Conservation (phyloP, 1,140 invertebrate genomes). For the Aphelenchoides fujianensis region DNA sequence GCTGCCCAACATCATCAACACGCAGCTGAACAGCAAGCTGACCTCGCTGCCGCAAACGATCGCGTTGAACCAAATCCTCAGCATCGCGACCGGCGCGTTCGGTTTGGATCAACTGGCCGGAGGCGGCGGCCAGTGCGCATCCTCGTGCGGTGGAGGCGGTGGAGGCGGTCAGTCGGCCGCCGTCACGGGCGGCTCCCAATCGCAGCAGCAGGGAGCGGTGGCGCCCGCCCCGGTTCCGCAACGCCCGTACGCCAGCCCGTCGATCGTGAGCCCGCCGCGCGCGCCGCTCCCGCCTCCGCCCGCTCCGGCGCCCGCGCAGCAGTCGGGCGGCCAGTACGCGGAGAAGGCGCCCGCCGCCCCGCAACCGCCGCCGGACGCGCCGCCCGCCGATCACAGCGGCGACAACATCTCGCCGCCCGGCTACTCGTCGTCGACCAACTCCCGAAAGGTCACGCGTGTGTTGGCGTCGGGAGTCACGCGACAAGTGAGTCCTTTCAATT, state of each 20-base stretch:
- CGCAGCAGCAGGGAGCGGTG: slow-evolving; percentile 28
- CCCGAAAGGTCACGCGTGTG: neutral
- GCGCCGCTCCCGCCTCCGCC: no score
- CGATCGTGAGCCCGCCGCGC: neutral
- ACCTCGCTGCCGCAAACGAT: slow-evolving; percentile 50
- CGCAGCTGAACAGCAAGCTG: slow-evolving; percentile 57
- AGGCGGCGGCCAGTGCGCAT: slow-evolving; percentile 21
- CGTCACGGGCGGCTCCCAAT: neutral
- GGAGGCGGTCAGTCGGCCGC: no score
- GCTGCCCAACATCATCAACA: slow-evolving; percentile 51
- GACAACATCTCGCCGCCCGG: neutral
- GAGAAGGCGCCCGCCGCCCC: no score
- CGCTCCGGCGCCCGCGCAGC: no score
- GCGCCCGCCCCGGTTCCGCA: slow-evolving; percentile 25
- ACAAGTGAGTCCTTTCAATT: neutral
- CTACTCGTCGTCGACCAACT: slow-evolving; percentile 19
- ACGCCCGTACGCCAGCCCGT: neutral
- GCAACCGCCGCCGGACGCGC: slow-evolving; percentile 14
- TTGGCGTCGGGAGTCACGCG: slow-evolving; percentile 11
- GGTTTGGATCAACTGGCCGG: slow-evolving; percentile 36
- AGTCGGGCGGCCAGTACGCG: no score
- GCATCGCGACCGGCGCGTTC: slow-evolving; percentile 31
- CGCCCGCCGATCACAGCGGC: neutral
- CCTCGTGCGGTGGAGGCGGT: slow-evolving; percentile 8
- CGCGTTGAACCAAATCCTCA: slow-evolving; percentile 52